phyloP scores from a whole-genome alignment of 2,113 vertebrate genomes.

The Poeciliopsis prolifica region DNA sequence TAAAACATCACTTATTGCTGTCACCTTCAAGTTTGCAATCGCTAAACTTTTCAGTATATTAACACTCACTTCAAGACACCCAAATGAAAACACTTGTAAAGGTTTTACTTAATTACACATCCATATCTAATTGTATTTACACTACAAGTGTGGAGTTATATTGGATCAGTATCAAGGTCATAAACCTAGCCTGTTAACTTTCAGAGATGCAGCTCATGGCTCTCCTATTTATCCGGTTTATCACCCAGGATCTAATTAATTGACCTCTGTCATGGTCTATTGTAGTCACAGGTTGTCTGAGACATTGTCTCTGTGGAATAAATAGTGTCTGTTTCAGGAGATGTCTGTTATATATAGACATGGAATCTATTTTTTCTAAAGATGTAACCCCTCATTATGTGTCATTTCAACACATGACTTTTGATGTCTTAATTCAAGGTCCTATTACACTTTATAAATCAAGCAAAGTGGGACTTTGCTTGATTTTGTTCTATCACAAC shows the following conservation, averaged over 20 bases:
- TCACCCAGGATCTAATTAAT: constrained; percentile 65
- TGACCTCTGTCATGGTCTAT: constrained; percentile 57
- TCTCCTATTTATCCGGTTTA: constrained; percentile 62
- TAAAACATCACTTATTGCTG: constrained; percentile 70
- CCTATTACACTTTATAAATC: neutral
- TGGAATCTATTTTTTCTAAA: constrained; percentile 69
- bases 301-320: constrained; percentile 53
- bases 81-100: constrained; percentile 52
- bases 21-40: constrained; percentile 70
- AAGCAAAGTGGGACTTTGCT: neutral
- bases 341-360: constrained; percentile 70
- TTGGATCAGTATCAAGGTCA: constrained; percentile 58
- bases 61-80: constrained; percentile 25
- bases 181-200: constrained; percentile 71
- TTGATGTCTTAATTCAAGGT: neutral
- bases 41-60: constrained; percentile 39
- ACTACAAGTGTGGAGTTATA: constrained; percentile 57
- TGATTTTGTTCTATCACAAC: no score
- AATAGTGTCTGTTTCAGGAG: constrained; percentile 60
- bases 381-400: constrained; percentile 71
- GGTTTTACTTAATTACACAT: constrained; percentile 65
- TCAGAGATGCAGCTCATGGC: constrained; percentile 47
- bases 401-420: constrained; percentile 70
- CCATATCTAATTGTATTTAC: constrained; percentile 70
- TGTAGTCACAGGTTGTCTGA: constrained; percentile 55